These are phyloP conservation scores for Sphaerodactylus townsendi DNA, from an alignment of 2,113 vertebrate species.

Conservation along the genomic window DNA sequence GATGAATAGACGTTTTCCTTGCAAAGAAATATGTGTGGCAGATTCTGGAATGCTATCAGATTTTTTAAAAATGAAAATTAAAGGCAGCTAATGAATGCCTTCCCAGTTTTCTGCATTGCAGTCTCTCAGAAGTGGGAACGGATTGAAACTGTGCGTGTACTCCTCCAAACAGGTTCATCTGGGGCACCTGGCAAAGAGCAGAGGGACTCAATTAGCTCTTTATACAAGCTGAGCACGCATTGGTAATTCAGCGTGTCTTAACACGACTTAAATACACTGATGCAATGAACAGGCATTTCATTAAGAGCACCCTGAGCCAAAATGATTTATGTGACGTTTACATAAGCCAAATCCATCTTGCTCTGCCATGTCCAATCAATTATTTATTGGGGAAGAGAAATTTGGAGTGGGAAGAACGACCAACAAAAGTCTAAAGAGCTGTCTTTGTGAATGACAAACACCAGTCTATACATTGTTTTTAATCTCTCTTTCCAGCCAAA, in stretches of 20 bases:
- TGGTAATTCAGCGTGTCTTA: constrained; percentile 15
- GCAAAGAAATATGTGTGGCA: background rate
- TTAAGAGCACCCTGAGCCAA: background rate
- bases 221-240: background rate
- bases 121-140: background rate
- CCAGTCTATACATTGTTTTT: background rate
- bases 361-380: background rate
- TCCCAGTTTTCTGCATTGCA: constrained; percentile 1
- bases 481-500: no score
- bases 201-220: constrained; percentile 4
- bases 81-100: background rate
- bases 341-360: background rate
- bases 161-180: constrained; percentile 8
- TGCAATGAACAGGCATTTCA: background rate
- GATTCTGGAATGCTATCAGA: background rate
- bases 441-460: background rate
- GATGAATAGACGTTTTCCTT: background rate
- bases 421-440: background rate
- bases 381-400: background rate
- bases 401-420: background rate
- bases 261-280: constrained; percentile 15
- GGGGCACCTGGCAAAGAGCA: constrained; percentile 1
- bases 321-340: background rate
- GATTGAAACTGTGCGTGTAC: background rate
- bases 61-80: background rate